These are phyloP conservation scores for Stegodyphus mimosarum DNA, from an alignment of 1,140 invertebrate genomes.

Conservation along the genomic window DNA sequence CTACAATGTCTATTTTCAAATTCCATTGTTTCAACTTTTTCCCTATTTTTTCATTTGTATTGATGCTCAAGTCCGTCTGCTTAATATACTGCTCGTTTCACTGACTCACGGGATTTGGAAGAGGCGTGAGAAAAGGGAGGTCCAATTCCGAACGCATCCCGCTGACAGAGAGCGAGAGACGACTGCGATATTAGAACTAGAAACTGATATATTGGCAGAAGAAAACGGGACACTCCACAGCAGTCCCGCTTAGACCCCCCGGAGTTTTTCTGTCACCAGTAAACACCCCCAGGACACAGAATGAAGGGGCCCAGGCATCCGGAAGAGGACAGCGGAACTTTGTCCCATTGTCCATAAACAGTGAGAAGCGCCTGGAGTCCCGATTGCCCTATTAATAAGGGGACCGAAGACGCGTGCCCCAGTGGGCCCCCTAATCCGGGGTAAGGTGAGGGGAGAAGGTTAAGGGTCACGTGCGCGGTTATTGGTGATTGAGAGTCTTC, in stretches of 20 bases:
- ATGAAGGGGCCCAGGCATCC: not conserved
- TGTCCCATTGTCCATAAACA: slow-evolving; percentile 32
- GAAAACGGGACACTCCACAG: not conserved
- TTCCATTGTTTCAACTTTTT: no score
- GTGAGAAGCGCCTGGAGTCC: slow-evolving; percentile 27
- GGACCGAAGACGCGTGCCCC: slow-evolving; percentile 23
- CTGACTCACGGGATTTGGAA: slow-evolving; percentile 28
- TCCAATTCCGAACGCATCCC: not conserved
- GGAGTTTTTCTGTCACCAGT: slow-evolving; percentile 27
- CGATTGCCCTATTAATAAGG: slow-evolving; percentile 49
- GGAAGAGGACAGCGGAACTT: not conserved
- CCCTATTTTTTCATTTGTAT: no score
- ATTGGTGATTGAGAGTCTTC: slow-evolving; percentile 32
- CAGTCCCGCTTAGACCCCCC: not conserved
- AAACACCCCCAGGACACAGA: slow-evolving; percentile 16
- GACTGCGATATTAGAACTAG: slow-evolving; percentile 3
- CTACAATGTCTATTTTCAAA: no score
- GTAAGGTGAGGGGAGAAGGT: no score
- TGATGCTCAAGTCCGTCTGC: not conserved
- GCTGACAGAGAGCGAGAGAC: not conserved
- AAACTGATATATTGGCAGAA: not conserved
- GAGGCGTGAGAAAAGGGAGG: slow-evolving; percentile 40
- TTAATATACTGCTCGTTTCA: slow-evolving; percentile 17
- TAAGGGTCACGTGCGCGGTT: slow-evolving; percentile 6
- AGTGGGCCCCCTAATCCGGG: not conserved